phyloP scores from a whole-genome alignment of 2,113 vertebrate species.

The Notarius quadriscutis region DNA sequence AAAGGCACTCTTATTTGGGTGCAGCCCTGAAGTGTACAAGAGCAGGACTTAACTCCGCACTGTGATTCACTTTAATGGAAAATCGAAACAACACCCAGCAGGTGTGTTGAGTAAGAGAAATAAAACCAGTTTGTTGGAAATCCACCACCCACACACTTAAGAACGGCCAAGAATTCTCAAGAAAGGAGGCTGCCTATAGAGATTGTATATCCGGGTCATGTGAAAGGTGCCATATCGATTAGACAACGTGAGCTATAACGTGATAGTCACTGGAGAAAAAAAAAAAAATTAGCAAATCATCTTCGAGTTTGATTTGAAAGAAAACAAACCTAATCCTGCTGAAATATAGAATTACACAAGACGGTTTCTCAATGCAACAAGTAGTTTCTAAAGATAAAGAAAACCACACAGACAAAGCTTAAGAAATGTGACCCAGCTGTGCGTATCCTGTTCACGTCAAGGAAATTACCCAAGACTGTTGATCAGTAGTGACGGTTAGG shows the following conservation, averaged over 20 bases:
- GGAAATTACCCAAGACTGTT: conserved; percentile 21
- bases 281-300: background rate
- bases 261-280: background rate
- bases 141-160: background rate
- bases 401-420: background rate
- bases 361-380: background rate
- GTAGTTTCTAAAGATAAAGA: background rate
- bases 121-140: background rate
- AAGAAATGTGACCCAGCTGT: background rate
- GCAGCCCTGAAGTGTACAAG: background rate
- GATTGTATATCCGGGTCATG: background rate
- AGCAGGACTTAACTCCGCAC: background rate
- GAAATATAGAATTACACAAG: background rate
- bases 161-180: background rate
- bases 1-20: background rate
- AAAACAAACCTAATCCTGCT: background rate
- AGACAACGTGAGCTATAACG: background rate
- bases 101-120: background rate
- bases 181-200: background rate
- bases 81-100: background rate
- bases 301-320: background rate
- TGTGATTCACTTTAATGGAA: background rate
- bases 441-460: background rate
- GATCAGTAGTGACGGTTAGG: background rate
- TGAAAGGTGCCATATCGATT: background rate